Percentiles rank a stretch among this genome's conserved stretches.
phyloP scores from a whole-genome alignment of 2,797 vertebrate genomes.

The Diceros bicornis region DNA sequence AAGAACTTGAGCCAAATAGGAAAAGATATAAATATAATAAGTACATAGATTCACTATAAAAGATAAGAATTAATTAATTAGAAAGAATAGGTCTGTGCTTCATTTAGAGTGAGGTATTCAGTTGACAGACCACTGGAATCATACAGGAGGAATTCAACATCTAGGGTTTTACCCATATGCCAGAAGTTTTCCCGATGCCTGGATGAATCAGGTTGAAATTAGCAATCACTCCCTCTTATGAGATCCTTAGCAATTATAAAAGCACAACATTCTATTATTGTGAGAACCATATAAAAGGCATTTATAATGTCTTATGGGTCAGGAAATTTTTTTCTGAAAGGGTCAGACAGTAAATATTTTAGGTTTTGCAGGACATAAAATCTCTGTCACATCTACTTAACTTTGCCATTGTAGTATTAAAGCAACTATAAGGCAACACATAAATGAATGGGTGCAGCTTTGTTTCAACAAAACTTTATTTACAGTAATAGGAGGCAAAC shows the following conservation, averaged over 20 bases:
- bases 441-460: not conserved
- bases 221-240: not conserved
- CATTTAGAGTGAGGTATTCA: not conserved
- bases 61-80: constrained; percentile 25
- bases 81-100: constrained; percentile 17
- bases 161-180: not conserved
- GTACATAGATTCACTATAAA: not conserved
- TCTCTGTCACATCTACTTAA: constrained; percentile 14
- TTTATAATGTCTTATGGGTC: not conserved
- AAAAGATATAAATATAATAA: not conserved
- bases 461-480: constrained; percentile 7
- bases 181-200: not conserved
- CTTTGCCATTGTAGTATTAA: not conserved
- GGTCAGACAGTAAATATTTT: not conserved
- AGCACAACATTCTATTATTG: not conserved
- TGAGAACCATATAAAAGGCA: not conserved
- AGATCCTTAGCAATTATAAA: constrained; percentile 37
- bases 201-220: not conserved
- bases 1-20: constrained; percentile 22
- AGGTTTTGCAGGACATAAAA: not conserved
- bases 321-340: not conserved
- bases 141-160: not conserved
- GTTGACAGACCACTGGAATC: not conserved
- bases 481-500: not conserved
- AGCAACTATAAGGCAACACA: not conserved